Evolutionary conservation across 2,113 vertebrate species (phyloP), one percentile per base, ranked within the genome.

Genomic region (Herpetotheres cachinnans): DNA sequence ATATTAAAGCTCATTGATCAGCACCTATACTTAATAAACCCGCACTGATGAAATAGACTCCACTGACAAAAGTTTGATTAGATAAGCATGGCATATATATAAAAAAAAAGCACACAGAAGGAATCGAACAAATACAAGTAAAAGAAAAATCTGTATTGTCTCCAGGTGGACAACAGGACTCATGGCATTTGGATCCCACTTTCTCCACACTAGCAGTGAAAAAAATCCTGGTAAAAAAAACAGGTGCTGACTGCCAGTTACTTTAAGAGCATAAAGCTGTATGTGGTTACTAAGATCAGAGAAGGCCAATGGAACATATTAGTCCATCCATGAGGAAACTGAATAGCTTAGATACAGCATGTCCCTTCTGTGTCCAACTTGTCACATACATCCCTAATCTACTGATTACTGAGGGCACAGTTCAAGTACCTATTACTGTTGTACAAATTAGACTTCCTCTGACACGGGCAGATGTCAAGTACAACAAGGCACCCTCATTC

Each of bases 221-320:
- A 71, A 91, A 85, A 72, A 16, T 22, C 38, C 62, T 22, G 3
- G 38, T 88, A 61, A 85, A 50, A 50, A 89, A 88, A 56, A 6
- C 95, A 95, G 54, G n/a, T 95, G 92, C 87, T 90, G 66, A 55
- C 66, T 73, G 62, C 29, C 62, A 93, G 44, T 85, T 95, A 90
- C 73, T 88, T 85, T 56, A 82, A 80, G 82, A 65, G 47, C 42
- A 85, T 47, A 74, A 92, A 89, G 63, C 63, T 84, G 84, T 47
- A n/a, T 13, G 38, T 44, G 47, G 66, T 83, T 40, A 90, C 74
- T 49, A 34, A 69, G 70, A 70, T 32, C 36, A 62, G 59, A 19
- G 71, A 89, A 66, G 59, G 66, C 70, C 74, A 78, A 15, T 0
- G 4, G 93, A 85, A 72, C 52, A n/a, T 17, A 89, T 27, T 65